Conservation (phyloP, 2,797 vertebrate genomes). For the Hydrolagus colliei region DNA sequence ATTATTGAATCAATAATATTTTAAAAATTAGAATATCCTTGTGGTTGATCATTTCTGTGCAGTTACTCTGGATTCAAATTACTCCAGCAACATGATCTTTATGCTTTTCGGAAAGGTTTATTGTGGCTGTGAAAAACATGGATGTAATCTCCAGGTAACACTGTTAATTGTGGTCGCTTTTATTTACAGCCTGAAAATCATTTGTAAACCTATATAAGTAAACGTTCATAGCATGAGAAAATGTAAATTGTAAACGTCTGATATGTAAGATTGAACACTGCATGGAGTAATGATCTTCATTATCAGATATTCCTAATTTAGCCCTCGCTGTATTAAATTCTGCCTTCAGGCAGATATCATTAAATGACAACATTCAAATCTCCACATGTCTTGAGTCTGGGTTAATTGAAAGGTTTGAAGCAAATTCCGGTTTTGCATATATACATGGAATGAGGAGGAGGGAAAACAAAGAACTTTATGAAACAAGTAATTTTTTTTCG, state of each 20-base stretch:
- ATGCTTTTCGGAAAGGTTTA: not conserved
- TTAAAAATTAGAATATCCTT: not conserved
- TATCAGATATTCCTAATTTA: not conserved
- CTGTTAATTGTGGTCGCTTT: conserved; percentile 6
- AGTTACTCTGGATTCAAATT: not conserved
- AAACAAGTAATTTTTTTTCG: too few species aligned
- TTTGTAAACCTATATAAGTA: not conserved
- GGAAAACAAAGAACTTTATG: too few species aligned
- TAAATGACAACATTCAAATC: conserved; percentile 17
- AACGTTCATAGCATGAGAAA: not conserved
- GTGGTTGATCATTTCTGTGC: not conserved
- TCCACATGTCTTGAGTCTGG: not conserved
- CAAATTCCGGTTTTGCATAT: not conserved
- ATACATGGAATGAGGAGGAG: not conserved
- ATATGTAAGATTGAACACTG: not conserved
- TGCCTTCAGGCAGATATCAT: conserved; percentile 10
- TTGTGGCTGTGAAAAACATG: not conserved
- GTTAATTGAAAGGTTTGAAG: not conserved
- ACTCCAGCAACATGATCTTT: not conserved
- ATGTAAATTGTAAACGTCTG: not conserved
- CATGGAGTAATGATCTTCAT: conserved; percentile 8
- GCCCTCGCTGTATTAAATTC: not conserved
- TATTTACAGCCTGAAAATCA: conserved; percentile 6
- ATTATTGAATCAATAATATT: not conserved
- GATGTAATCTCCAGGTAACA: not conserved